These are phyloP conservation scores for Leptopilina clavipes DNA, from an alignment of 1,140 invertebrate species.

Conservation along the genomic window DNA sequence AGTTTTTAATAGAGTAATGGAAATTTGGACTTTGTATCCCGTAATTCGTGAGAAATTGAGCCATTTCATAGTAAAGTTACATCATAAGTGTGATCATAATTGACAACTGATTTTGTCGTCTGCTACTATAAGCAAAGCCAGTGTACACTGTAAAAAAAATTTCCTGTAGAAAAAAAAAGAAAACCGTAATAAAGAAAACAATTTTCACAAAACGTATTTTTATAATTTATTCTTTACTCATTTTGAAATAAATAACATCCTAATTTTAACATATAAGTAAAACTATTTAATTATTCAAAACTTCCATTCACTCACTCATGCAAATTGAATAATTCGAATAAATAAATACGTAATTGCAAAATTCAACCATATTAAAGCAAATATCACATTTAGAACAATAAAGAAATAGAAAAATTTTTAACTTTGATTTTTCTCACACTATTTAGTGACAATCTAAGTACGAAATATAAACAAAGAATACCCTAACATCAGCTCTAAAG, in stretches of 20 bases:
- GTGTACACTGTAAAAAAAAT: too few relatives aligned
- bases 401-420: background rate
- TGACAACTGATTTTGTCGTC: background rate
- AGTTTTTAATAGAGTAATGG: background rate
- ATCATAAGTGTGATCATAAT: background rate
- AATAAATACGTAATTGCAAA: background rate
- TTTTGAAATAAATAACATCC: too few relatives aligned
- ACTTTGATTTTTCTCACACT: background rate
- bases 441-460: background rate
- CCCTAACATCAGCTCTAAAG: background rate
- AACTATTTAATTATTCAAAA: background rate
- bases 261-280: background rate
- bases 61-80: background rate
- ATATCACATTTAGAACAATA: background rate
- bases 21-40: conserved; percentile 18
- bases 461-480: background rate
- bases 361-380: background rate
- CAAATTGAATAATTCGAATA: background rate
- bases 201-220: background rate
- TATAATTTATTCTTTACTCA: background rate
- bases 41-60: background rate
- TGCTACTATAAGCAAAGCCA: too few relatives aligned
- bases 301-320: background rate
- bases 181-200: background rate
- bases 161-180: too few relatives aligned